Base-by-base conservation (phyloP, 2,888 invertebrate species). In the Eucera pruinosa region DNA sequence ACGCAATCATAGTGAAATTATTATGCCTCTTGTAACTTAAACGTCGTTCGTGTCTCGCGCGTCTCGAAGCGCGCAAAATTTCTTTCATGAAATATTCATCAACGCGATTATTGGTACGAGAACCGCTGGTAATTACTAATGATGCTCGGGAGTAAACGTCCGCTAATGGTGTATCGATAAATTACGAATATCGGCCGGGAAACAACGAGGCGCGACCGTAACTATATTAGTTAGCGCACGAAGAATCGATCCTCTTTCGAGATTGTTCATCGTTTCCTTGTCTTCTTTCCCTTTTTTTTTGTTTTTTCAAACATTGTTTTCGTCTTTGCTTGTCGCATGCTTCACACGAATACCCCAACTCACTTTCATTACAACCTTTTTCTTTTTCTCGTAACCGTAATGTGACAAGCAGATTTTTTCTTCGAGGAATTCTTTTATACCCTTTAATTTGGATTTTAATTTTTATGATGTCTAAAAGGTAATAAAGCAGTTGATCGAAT, bases 21-120 rank as follows among this genome's bases (percentile, higher is more conserved):
- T 60, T 54, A 39, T 39, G 41, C 36, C 20, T 47, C 23, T 11
- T 20, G 11, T n/a, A 25, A 50, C 20, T 43, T 36, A 18, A 57
- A 18, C 30, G 30, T 18, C 15, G 43, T 11, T 18, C 15, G 36
- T 18, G 39, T 15, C 41, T 15, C 15, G 20, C 58, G 47, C 30
- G 68, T 69, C n/a, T n/a, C 23, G 69, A 69, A 76, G 65, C 52
- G 41, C 43, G 48, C 57, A 76, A 81, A 75, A 80, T 76, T 81
- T 47, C 70, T 67, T 81, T 81, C 86, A 84, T 83, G 86, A 72
- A 88, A 88, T 88, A 86, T 88, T 87, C 85, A 86, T 84, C 77
- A 71, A 73, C 68, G 54, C 77, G 76, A 72, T 79, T 80, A 76
- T 73, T 68, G 67, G 62, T 68, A 65, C 74, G 64, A 65, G 72